Base-by-base conservation (phyloP, 2,797 vertebrate genomes). In the Morelia viridis region DNA sequence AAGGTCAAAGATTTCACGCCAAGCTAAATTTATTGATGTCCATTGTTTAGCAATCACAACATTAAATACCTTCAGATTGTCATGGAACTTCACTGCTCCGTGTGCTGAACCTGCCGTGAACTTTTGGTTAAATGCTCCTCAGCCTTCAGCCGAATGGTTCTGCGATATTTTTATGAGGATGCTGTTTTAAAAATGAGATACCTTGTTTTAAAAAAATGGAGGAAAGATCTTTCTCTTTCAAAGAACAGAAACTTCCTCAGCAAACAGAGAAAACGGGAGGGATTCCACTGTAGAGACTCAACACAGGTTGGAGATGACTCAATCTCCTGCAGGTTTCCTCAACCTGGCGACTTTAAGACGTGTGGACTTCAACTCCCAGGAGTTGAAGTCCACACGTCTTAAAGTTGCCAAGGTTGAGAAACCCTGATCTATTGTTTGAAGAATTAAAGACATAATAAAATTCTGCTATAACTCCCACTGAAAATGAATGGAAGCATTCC, bases 1-100 rank as follows among this genome's bases (percentile, higher is more conserved):
- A 90, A 90, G 26, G 60, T 80, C 94, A 96, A 96, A 64, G 94
- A 96, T 95, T 96, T 87, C 95, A 53, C 92, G 94, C 94, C 94
- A 89, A 89, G 88, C 65, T 93, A 95, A 95, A 96, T 95, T 95
- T 96, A 96, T 96, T 92, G 94, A 83, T 85, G 95, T 95, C 95
- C 96, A 95, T 96, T 95, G 96, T 96, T 97, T 94, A 95, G 95
- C 93, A 92, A 95, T 96, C 95, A 93, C 94, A 90, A 92, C 50
- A 91, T 94, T 96, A 95, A 96, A 92, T 96, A 94, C 94, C 93
- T 92, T 94, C 86, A 65, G 87, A 93, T 94, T 91, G 92, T 95
- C 95, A 93, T 96, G 96, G 96, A 96, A 95, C 95, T 96, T 95
- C 94, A 53, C 2, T 80, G 86, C 94, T 41, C 92, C 84, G 90